These are phyloP conservation scores for Machimus rusticus DNA, from an alignment of 2,888 invertebrate species.

Conservation along the genomic window DNA sequence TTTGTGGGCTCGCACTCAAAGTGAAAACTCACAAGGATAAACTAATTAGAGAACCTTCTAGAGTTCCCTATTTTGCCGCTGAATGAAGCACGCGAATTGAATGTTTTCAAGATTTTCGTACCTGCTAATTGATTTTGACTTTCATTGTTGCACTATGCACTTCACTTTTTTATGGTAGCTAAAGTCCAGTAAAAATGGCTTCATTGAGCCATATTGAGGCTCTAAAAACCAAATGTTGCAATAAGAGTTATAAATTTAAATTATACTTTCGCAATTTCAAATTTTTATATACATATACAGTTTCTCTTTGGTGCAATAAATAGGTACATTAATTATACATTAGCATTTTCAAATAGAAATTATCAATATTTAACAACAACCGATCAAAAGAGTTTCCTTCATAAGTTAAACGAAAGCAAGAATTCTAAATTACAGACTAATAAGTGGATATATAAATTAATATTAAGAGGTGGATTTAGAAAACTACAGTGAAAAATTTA, in stretches of 20 bases:
- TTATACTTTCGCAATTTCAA: background rate
- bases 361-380: too few species aligned
- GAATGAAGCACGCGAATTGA: background rate
- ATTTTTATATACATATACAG: too few species aligned
- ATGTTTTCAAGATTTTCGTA: background rate
- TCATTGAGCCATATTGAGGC: background rate
- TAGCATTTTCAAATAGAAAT: too few species aligned
- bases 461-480: too few species aligned
- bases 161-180: background rate
- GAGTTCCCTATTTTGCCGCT: background rate
- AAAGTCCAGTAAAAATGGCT: background rate
- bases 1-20: background rate
- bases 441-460: too few species aligned
- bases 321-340: too few species aligned
- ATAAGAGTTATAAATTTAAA: background rate
- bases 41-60: background rate
- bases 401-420: too few species aligned
- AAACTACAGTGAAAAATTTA: too few species aligned
- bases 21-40: slow-evolving; percentile 17
- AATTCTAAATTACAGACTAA: too few species aligned
- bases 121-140: background rate
- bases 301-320: too few species aligned
- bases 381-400: too few species aligned
- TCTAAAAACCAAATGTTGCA: background rate
- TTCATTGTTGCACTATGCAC: background rate